A percentile compares a stretch with the other conserved stretches of the same genome.
phyloP scores from a whole-genome alignment of 2,888 invertebrate genomes.

The Drosophila paranaensis region DNA sequence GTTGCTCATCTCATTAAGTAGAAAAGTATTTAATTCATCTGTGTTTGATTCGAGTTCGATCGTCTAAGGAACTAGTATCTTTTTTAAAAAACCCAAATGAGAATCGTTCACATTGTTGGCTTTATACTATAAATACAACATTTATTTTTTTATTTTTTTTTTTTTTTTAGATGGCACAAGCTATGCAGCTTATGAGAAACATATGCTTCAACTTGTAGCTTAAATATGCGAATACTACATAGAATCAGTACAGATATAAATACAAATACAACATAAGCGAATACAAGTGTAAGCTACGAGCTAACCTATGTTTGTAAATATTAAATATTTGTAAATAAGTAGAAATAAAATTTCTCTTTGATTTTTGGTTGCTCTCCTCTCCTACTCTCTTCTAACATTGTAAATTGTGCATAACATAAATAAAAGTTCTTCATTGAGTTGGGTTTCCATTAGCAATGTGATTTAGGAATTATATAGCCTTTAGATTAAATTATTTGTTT shows the following conservation, averaged over 20 bases:
- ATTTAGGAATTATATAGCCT: not conserved
- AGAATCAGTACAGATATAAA: conserved; percentile 68
- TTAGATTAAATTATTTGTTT: not conserved
- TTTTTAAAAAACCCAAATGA: no score
- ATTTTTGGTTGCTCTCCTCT: not conserved
- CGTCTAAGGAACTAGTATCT: no score
- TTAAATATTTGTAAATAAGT: not conserved
- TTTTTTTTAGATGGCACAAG: conserved; percentile 19
- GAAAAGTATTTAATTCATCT: no score
- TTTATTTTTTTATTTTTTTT: conserved; percentile 63
- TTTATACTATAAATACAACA: conserved; percentile 58
- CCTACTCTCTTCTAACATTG: not conserved
- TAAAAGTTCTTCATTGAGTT: conserved; percentile 10
- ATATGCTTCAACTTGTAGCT: conserved; percentile 16
- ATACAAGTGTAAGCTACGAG: conserved; percentile 46
- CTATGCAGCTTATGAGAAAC: conserved; percentile 19
- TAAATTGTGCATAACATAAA: conserved; percentile 7
- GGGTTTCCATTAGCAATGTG: not conserved
- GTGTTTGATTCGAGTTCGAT: no score
- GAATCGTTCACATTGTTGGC: no score
- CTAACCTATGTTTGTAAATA: conserved; percentile 3
- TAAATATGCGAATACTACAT: conserved; percentile 61
- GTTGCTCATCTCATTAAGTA: not conserved
- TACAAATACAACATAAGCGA: conserved; percentile 37
- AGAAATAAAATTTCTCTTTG: conserved; percentile 5